Conservation (phyloP, 1,140 invertebrate genomes). For the Cotesia typhae region DNA sequence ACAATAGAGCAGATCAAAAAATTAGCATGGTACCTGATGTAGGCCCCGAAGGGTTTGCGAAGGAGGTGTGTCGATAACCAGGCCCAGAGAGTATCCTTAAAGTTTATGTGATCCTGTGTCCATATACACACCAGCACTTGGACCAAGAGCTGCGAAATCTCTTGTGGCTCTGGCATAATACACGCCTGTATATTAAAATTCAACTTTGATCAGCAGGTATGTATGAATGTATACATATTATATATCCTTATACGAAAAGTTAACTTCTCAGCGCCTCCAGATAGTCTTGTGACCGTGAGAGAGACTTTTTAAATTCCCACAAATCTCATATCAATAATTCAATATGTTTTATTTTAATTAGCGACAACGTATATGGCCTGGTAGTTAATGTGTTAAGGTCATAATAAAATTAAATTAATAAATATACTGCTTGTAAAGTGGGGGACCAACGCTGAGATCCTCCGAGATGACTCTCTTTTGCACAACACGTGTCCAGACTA, state of each 20-base stretch:
- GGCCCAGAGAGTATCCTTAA: not conserved
- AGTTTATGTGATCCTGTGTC: conserved; percentile 1
- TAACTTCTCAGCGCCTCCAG: not conserved
- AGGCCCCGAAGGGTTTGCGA: conserved; percentile 2
- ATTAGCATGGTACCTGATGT: conserved; percentile 4
- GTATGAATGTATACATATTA: conserved; percentile 1
- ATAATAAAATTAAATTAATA: conserved; percentile 13
- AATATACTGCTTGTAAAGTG: conserved; percentile 15
- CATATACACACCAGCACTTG: not conserved
- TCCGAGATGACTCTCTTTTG: conserved; percentile 25
- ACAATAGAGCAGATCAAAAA: not conserved
- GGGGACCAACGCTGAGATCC: conserved; percentile 39
- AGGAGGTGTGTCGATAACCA: conserved; percentile 21
- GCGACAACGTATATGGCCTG: not conserved
- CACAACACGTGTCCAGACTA: conserved; percentile 43
- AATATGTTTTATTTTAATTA: conserved; percentile 1
- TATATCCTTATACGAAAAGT: not conserved
- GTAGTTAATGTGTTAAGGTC: conserved; percentile 20
- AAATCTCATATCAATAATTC: not conserved
- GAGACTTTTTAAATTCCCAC: not conserved
- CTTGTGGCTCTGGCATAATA: not conserved
- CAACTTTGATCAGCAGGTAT: not conserved
- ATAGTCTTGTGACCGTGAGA: conserved; percentile 1
- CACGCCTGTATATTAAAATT: conserved; percentile 2
- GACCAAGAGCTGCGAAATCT: not conserved